Evolutionary conservation across 2,797 vertebrate species (phyloP), one percentile per base, ranked within the genome.

Genomic region (Ispidina picta): DNA sequence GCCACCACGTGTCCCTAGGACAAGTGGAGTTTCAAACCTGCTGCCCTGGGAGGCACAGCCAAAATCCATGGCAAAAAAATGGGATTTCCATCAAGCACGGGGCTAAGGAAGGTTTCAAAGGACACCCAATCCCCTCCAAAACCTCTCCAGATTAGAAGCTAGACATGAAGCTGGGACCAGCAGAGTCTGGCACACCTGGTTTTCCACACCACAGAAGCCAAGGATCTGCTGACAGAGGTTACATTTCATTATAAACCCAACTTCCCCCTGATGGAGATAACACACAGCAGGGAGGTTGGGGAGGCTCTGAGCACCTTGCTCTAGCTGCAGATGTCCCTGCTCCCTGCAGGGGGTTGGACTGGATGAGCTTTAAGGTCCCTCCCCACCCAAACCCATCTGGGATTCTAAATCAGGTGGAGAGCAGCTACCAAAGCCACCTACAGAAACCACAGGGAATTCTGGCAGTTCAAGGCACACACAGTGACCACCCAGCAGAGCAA

Each of bases 401-500:
- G 28, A 52, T 52, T 29, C 62, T 58, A 20, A 20, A 20, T 4
- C 3, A 15, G 18, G 13, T 70, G 54, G 41, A 33, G 12, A 29
- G 12, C 1, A 0, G 1, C 2, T 49, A 31, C 19, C 28, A 60
- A 26, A 69, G 33, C 9, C 4, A 4, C 16, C 28, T 17, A 4
- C 0, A 0, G 25, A 48, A 63, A 18, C 6, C 26, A 23, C 8
- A 25, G 62, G 15, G 20, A 29, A 12, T 46, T 74, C 12, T 0
- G 0, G 31, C 16, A 35, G 60, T 3, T 43, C 14, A 5, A 22
- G 18, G 20, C 29, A 8, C 0, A 2, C 23, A 14, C 15, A 39
- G 58, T 26, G 13, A 37, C 3, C 7, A 17, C 12, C 46, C 41
- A 21, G 37, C 13, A 26, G 8, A 56, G 49, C 48, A 71, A 9